Base-by-base conservation (phyloP, 2,888 invertebrate genomes). In the Strigamia transsilvanica region DNA sequence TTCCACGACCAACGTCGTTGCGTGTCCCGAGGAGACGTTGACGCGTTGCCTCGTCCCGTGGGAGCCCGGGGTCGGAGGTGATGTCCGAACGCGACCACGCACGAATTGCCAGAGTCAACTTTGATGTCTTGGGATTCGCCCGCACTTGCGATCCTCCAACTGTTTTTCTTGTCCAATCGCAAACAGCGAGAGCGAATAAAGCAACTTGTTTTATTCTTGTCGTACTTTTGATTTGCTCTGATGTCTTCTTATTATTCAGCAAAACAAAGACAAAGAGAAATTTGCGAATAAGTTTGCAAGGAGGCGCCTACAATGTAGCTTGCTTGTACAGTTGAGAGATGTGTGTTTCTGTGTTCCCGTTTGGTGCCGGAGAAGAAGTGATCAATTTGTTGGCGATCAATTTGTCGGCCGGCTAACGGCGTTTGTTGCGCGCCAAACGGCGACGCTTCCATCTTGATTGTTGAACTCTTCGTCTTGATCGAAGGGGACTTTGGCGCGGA, bases 1-100 rank as follows among this genome's bases (percentile, higher is more conserved):
- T 18, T 21, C 61, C 61, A 9, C 61, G 61, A 18, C 66, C 66
- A 27, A 32, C 66, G 27, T 27, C 51, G 51, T n/a, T 66, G 2
- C 66, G 66, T 66, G 32, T 66, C 66, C 66, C 66, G 66, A 66
- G 66, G 66, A 66, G 27, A 66, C 2, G 66, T 66, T 2, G 12
- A 27, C 61, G 66, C 66, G 23, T 27, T 27, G 10, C 4, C 2
- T 9, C 13, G 27, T 66, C 66, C 66, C 66, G 66, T 3, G 66
- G 27, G 66, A 32, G 10, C 12, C 12, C 66, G 66, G 66, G 66
- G 23, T 32, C 23, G 66, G 23, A 66, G 66, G 66, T 66, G 66
- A 66, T 5, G 51, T 51, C n/a, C 51, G 61, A 34, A 61, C 61
- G 23, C 23, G 21, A 21, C 18, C 23, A 23, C 23, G 23, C 61